Evolutionary conservation across 1,140 invertebrate genomes (phyloP), one percentile per base, ranked within the genome.

Genomic region (Meloidogyne chitwoodi): DNA sequence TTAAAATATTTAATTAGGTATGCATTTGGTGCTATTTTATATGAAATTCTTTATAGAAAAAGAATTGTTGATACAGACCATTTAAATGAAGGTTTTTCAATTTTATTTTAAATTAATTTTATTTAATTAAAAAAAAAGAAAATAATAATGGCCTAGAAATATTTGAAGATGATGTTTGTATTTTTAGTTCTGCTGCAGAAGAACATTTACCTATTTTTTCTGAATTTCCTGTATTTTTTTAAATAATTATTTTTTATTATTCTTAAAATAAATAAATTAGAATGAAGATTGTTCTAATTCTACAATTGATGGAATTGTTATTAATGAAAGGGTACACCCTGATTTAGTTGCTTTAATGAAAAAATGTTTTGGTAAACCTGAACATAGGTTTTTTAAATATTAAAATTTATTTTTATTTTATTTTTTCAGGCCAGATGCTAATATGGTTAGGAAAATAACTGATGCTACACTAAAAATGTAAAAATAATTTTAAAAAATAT

Each of bases 401-500:
- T 19, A 22, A 12, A 26, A 72, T 24, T 61, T 27, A 14, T 38
- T 27, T 69, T 62, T 29, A 73, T 12, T 19, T 29, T 64, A 5
- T 11, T 31, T 63, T 14, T 63, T 44, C 31, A 73, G 71, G 4
- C 71, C 71, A 16, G 71, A 73, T 31, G 71, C 71, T 0, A 73
- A 73, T 31, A 73, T 73, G 71, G 71, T 64, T 8, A n/a, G 80
- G 12, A 81, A 81, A 71, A 81, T 81, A 31, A 82, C 81, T n/a
- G 81, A 82, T 71, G 81, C 81, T 34, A 82, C 81, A 5, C 56
- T 82, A 24, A 82, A 82, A 84, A 82, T 84, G 81, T 82, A 72
- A 11, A 34, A 31, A 44, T 56, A n/a, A 31, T 10, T n/a, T 8
- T n/a, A 78, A 44, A 16, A 48, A 6, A 68, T 24, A 26, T 27